phyloP scores from a whole-genome alignment of 2,888 invertebrate species.

The Gandaritis pyraliata region DNA sequence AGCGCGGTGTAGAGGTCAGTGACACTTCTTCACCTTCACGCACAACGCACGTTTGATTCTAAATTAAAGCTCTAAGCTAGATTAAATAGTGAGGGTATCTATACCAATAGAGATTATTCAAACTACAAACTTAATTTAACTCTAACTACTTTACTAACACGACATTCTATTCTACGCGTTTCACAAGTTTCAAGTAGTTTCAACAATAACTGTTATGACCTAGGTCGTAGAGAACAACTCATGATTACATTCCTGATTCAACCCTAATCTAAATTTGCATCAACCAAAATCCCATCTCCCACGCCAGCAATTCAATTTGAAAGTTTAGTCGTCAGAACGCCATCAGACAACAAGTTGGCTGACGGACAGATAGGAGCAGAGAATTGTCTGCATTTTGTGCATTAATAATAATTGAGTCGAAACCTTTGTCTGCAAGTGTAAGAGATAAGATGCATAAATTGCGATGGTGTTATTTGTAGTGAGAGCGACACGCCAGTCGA shows the following conservation, averaged over 20 bases:
- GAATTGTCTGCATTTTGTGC: slow-evolving; percentile 19
- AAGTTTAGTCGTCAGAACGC: slow-evolving; percentile 36
- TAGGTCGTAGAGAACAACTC: background rate
- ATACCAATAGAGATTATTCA: too few relatives aligned
- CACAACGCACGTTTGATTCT: too few relatives aligned
- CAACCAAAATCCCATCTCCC: slow-evolving; percentile 21
- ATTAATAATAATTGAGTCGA: slow-evolving; percentile 28
- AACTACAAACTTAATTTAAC: too few relatives aligned
- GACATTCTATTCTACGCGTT: too few relatives aligned
- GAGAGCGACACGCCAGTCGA: too few relatives aligned
- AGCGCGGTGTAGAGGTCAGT: too few relatives aligned
- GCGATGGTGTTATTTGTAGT: slow-evolving; percentile 13
- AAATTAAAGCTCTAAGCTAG: too few relatives aligned
- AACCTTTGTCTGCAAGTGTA: slow-evolving; percentile 25
- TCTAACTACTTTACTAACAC: too few relatives aligned
- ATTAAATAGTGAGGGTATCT: too few relatives aligned
- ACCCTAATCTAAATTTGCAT: slow-evolving; percentile 24
- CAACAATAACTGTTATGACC: background rate
- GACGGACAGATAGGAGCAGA: slow-evolving; percentile 10
- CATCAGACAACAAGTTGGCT: slow-evolving; percentile 28
- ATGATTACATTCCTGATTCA: slow-evolving; percentile 6
- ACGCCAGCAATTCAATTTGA: slow-evolving; percentile 25
- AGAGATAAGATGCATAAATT: slow-evolving; percentile 16
- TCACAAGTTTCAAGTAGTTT: background rate
- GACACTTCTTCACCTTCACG: too few relatives aligned